Percentiles rank a stretch among this genome's conserved stretches.
phyloP scores from a whole-genome alignment of 2,797 vertebrate species.

The Periophthalmus magnuspinnatus region DNA sequence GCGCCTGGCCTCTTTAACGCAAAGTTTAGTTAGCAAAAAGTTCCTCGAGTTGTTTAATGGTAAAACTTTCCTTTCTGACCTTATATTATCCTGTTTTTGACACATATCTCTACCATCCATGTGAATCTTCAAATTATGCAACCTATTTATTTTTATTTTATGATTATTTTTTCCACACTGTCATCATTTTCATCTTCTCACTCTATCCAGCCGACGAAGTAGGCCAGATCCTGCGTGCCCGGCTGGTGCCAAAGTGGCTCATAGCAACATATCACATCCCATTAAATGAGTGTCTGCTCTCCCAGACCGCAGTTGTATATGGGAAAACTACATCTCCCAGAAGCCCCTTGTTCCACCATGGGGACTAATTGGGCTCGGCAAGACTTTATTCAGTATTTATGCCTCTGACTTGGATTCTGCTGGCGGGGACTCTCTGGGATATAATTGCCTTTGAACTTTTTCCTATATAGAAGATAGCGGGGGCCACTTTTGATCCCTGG shows the following conservation, averaged over 20 bases:
- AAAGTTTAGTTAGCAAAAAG: not conserved
- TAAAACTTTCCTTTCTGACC: not conserved
- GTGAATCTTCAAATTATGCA: not conserved
- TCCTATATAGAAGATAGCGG: conserved; percentile 34
- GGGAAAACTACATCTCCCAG: conserved; percentile 29
- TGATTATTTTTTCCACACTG: not conserved
- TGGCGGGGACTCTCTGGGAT: conserved; percentile 20
- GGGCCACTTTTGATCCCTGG: conserved; percentile 31
- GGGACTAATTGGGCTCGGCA: conserved; percentile 28
- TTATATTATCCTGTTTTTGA: not conserved
- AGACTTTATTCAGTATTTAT: conserved; percentile 38
- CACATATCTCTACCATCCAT: not conserved
- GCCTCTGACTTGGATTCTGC: conserved; percentile 24
- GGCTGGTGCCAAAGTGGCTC: conserved; percentile 23
- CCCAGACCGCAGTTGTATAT: conserved; percentile 23
- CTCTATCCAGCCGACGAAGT: conserved; percentile 26
- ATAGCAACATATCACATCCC: conserved; percentile 19
- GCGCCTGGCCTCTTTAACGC: no score
- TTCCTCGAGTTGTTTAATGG: not conserved
- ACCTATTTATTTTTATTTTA: not conserved
- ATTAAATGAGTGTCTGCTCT: conserved; percentile 23
- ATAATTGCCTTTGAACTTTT: conserved; percentile 30
- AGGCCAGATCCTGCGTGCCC: conserved; percentile 25
- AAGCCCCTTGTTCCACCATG: conserved; percentile 6
- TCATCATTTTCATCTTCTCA: not conserved